Conservation (phyloP, 2,113 vertebrate genomes). For the Camelus bactrianus region DNA sequence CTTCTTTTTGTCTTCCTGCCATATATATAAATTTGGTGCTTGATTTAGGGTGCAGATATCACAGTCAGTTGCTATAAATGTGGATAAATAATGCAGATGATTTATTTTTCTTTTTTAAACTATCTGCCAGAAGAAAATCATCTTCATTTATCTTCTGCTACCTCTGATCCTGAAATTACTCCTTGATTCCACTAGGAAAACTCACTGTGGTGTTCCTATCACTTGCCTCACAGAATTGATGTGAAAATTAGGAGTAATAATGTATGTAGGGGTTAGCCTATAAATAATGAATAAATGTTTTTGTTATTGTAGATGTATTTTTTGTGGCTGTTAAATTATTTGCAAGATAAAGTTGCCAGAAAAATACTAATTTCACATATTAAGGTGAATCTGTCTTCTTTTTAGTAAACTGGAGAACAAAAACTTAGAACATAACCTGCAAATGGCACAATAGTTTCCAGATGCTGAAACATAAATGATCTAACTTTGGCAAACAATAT, state of each 20-base stretch:
- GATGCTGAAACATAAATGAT: neutral
- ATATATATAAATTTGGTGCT: neutral
- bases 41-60: neutral
- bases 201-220: neutral
- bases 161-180: constrained; percentile 6
- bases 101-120: neutral
- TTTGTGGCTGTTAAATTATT: neutral
- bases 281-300: neutral
- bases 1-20: neutral
- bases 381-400: neutral
- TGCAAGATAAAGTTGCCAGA: neutral
- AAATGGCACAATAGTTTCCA: neutral
- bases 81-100: neutral
- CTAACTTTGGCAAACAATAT: neutral
- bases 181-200: neutral
- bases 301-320: neutral
- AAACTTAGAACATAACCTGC: neutral
- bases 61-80: neutral
- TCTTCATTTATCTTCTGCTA: neutral
- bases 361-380: neutral
- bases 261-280: neutral
- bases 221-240: neutral
- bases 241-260: neutral
- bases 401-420: neutral
- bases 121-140: neutral